Evolutionary conservation across 2,888 invertebrate species (phyloP).

Genomic region (Dioctria rufipes): DNA sequence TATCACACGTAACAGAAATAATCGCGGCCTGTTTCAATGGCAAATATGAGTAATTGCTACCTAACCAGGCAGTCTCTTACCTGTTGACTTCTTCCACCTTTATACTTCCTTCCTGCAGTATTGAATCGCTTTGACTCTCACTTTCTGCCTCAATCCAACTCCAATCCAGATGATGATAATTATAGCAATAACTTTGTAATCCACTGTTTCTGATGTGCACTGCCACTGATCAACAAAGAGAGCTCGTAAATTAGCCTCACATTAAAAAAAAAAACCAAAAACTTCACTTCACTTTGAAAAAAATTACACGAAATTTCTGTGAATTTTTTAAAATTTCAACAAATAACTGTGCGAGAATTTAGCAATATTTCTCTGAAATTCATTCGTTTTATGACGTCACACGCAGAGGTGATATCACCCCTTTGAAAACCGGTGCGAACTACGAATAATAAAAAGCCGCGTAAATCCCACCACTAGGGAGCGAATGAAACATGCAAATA

Average conservation of each 20-base stretch:
- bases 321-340: conserved; percentile 13
- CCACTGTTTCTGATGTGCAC: conserved; percentile 24
- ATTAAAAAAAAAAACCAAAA: not conserved
- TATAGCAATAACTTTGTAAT: not conserved
- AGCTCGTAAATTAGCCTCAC: not conserved
- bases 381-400: conserved; percentile 16
- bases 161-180: not conserved
- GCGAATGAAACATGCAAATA: not conserved
- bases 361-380: conserved; percentile 7
- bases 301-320: not conserved
- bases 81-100: conserved; percentile 35
- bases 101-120: not conserved
- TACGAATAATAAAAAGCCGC: conserved; percentile 14
- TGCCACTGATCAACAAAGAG: conserved; percentile 32
- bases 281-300: not conserved
- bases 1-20: conserved; percentile 8
- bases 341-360: not conserved
- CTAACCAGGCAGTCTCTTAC: conserved; percentile 3
- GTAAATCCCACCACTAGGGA: not conserved
- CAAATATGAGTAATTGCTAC: not conserved
- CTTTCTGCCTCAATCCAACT: conserved; percentile 23
- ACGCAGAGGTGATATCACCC: conserved; percentile 21
- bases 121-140: conserved; percentile 15
- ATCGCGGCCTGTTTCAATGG: conserved; percentile 10
- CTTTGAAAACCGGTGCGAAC: conserved; percentile 10